Base-by-base conservation (phyloP, 2,113 vertebrate genomes). In the Ardeotis arabs region DNA sequence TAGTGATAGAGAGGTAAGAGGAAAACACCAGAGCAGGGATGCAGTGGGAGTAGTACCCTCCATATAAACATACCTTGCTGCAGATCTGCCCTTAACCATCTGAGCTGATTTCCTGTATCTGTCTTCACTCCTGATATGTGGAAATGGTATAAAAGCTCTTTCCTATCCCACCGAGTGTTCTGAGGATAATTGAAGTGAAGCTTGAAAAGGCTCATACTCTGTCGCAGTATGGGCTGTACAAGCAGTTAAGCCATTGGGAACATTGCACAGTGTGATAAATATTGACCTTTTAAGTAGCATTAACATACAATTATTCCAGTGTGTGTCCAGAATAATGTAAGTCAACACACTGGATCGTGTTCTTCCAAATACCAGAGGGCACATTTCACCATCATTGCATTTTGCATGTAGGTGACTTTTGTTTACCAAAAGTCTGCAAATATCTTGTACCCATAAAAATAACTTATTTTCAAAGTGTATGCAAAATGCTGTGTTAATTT, bases 251-350 rank as follows among this genome's bases (percentile, higher is more conserved):
- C 60, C 68, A 60, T 20, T 59, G 47, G 73, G 75, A 95, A 94
- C 82, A 70, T 67, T 94, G 55, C 90, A 84, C 76, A 78, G 47
- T 73, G 60, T 90, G 95, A 90, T 88, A 88, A 93, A 96, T 94
- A 96, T 83, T 95, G 94, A 95, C 56, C 85, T 92, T 95, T 90
- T 74, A 96, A 94, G 77, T 67, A 77, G 52, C 75, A 89, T 87
- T 93, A 96, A 35, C 23, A 84, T 52, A 60, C 63, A 88, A 63
- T 86, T 23, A 70, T 90, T 95, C 60, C 68, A 88, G 52, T 74
- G n/a, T 67, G 39, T 44, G 80, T 63, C 31, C 75, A 95, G 72
- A 91, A 80, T 63, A 94, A 93, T 44, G 12, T 77, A 88, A 93
- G 14, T 60, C 59, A 90, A 76, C 37, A 63, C 64, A 52, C 37